phyloP scores from a whole-genome alignment of 2,888 invertebrate genomes.

The Microctonus hyperodae region DNA sequence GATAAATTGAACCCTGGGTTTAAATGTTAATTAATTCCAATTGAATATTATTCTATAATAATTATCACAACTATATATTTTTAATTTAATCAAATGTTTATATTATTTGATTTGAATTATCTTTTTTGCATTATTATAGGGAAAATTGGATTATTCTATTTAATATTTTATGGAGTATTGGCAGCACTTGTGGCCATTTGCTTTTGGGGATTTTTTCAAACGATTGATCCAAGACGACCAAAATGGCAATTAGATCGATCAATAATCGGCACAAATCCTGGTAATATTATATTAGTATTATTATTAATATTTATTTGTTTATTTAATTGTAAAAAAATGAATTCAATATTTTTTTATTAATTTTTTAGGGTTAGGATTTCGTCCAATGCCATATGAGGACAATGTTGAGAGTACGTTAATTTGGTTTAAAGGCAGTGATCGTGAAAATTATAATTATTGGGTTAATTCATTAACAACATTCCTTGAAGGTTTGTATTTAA shows the following conservation, averaged over 20 bases:
- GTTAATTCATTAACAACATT: constrained; percentile 77
- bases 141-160: constrained; percentile 94
- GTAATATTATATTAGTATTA: constrained; percentile 56
- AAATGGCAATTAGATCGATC: constrained; percentile 87
- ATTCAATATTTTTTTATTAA: neutral
- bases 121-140: constrained; percentile 65
- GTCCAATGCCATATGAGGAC: constrained; percentile 85
- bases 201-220: constrained; percentile 93
- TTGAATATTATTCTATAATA: neutral
- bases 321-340: neutral
- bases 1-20: constrained; percentile 49
- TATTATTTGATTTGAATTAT: neutral
- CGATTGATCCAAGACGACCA: constrained; percentile 87
- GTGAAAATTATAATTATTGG: constrained; percentile 81
- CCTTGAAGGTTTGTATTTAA: constrained; percentile 72
- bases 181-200: constrained; percentile 93
- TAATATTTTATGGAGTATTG: constrained; percentile 90
- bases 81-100: neutral
- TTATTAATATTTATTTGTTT: constrained; percentile 12
- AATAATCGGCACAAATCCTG: constrained; percentile 95
- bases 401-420: constrained; percentile 95
- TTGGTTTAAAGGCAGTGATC: constrained; percentile 88
- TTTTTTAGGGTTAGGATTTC: constrained; percentile 81
- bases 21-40: constrained; percentile 6
- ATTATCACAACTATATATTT: neutral